Evolutionary conservation across 1,140 invertebrate species (phyloP).

Genomic region (Condylostylus longicornis): DNA sequence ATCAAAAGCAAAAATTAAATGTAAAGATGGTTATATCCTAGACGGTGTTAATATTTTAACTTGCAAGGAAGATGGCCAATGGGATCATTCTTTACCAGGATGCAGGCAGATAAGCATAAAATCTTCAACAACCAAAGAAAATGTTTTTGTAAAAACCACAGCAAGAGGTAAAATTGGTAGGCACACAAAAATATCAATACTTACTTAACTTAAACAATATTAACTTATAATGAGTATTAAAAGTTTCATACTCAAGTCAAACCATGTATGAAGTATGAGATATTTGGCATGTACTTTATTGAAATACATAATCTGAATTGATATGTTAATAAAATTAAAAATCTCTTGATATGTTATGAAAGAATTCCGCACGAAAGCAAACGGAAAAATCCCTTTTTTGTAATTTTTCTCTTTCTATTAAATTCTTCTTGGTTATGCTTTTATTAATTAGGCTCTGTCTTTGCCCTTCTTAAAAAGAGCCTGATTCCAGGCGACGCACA

Average conservation of each 20-base stretch:
- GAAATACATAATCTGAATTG: too few relatives aligned
- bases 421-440: too few relatives aligned
- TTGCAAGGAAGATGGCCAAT: constrained; percentile 61
- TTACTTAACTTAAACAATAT: constrained; percentile 8
- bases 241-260: constrained; percentile 15
- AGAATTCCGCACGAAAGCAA: too few relatives aligned
- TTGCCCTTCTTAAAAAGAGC: too few relatives aligned
- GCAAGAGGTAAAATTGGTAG: constrained; percentile 11
- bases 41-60: constrained; percentile 49
- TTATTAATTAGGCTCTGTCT: too few relatives aligned
- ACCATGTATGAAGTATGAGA: too few relatives aligned
- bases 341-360: too few relatives aligned
- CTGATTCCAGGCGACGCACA: too few relatives aligned
- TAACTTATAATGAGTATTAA: constrained; percentile 13
- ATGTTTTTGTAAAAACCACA: constrained; percentile 1
- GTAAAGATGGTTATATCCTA: constrained; percentile 52
- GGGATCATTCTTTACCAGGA: constrained; percentile 56
- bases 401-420: too few relatives aligned
- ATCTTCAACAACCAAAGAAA: constrained; percentile 15
- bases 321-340: too few relatives aligned
- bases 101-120: constrained; percentile 54
- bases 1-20: constrained; percentile 59
- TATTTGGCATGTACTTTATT: too few relatives aligned
- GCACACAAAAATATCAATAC: constrained; percentile 23
- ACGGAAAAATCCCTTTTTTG: too few relatives aligned